Conservation (phyloP, 1,140 invertebrate genomes). For the Macrotrachela quadricornifera region DNA sequence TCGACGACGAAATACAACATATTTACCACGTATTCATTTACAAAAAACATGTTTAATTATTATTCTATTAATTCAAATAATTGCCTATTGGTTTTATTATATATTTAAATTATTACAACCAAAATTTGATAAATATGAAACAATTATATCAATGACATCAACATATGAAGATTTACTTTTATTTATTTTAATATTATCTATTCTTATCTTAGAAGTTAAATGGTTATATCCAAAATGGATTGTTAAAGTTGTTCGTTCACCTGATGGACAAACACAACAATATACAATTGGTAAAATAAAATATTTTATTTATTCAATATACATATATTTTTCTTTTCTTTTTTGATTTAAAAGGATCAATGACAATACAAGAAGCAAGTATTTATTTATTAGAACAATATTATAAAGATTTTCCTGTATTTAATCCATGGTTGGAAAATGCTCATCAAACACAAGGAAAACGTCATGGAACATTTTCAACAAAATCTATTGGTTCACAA, state of each 20-base stretch:
- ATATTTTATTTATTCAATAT: too few species aligned
- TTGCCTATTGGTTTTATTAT: slow-evolving; percentile 93
- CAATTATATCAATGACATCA: slow-evolving; percentile 65
- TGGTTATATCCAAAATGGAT: slow-evolving; percentile 70
- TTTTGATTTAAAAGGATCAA: slow-evolving; percentile 13
- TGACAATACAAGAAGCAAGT: slow-evolving; percentile 80
- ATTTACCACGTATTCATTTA: slow-evolving; percentile 76
- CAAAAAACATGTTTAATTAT: slow-evolving; percentile 65
- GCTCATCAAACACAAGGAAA: slow-evolving; percentile 2
- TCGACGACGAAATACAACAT: slow-evolving; percentile 26
- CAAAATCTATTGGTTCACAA: not conserved
- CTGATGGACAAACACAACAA: slow-evolving; percentile 51
- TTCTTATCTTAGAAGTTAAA: slow-evolving; percentile 67
- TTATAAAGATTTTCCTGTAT: slow-evolving; percentile 82
- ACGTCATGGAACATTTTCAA: not conserved
- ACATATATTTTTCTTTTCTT: not conserved
- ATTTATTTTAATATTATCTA: slow-evolving; percentile 80
- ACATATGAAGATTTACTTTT: slow-evolving; percentile 72
- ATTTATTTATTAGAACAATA: slow-evolving; percentile 79
- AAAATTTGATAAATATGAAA: slow-evolving; percentile 25
- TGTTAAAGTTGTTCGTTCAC: slow-evolving; percentile 69
- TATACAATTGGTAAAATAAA: slow-evolving; percentile 45
- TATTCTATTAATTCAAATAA: slow-evolving; percentile 66
- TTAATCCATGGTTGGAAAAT: slow-evolving; percentile 74
- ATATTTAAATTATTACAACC: slow-evolving; percentile 52